Percentiles rank a stretch among this genome's conserved stretches.
Conservation (phyloP, 2,888 invertebrate genomes). For the Euzetes globulus region DNA sequence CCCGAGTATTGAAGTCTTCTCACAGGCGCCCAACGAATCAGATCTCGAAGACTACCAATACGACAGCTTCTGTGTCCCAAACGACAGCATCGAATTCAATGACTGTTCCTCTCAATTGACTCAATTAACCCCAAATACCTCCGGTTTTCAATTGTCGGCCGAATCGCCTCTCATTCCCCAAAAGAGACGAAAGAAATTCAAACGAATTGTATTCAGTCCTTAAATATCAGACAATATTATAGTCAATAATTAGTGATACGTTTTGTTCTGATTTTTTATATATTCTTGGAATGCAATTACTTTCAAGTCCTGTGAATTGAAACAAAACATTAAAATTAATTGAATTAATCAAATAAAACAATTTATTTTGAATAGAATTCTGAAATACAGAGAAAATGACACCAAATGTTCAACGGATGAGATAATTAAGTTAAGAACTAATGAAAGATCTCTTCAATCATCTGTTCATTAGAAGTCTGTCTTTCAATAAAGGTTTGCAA, state of each 20-base stretch:
- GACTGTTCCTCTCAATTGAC: conserved; percentile 42
- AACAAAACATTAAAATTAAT: too few relatives aligned
- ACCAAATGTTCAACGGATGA: too few relatives aligned
- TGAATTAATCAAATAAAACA: too few relatives aligned
- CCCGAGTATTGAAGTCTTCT: conserved; percentile 27
- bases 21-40: conserved; percentile 12
- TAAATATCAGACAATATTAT: too few relatives aligned
- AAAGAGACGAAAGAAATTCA: not conserved
- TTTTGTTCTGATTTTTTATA: too few relatives aligned
- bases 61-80: conserved; percentile 26
- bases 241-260: not conserved
- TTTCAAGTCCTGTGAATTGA: too few relatives aligned
- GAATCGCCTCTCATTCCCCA: not conserved
- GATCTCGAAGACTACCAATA: conserved; percentile 24
- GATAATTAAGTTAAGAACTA: not conserved
- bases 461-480: not conserved
- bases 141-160: too few relatives aligned
- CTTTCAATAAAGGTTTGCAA: too few relatives aligned
- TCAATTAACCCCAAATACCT: not conserved
- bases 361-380: too few relatives aligned
- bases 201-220: conserved; percentile 14
- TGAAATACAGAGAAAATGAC: too few relatives aligned
- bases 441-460: not conserved
- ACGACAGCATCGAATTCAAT: conserved; percentile 50
- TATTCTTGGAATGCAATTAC: too few relatives aligned